These are phyloP conservation scores for Melanitta fusca DNA, from an alignment of 2,797 vertebrate genomes.

Conservation along the genomic window DNA sequence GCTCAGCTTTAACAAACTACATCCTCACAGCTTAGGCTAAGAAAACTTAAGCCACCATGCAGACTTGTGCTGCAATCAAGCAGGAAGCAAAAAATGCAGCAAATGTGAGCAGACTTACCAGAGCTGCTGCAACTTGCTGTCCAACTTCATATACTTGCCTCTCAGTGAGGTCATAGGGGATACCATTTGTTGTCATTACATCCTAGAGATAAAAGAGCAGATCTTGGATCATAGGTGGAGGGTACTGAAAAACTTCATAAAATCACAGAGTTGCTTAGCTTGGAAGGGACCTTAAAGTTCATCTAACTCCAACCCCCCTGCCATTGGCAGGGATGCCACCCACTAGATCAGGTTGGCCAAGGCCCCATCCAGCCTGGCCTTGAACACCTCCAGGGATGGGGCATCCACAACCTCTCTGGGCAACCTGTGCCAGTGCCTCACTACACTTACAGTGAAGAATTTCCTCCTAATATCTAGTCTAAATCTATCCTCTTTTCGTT, in stretches of 20 bases:
- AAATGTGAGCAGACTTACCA: conserved; percentile 83
- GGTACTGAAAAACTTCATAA: background rate
- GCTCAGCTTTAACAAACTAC: background rate
- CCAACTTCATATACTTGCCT: conserved; percentile 88
- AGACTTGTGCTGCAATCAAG: background rate
- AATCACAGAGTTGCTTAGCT: no score
- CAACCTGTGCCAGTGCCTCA: no score
- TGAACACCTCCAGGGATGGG: no score
- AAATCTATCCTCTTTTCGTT: no score
- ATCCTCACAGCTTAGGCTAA: background rate
- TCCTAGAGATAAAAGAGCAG: conserved; percentile 78
- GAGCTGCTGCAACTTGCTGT: conserved; percentile 87
- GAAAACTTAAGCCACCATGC: background rate
- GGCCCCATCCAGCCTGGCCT: no score
- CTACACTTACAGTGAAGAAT: no score
- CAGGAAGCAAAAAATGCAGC: background rate
- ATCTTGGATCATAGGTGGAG: background rate
- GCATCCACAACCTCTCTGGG: no score
- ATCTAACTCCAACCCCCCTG: no score
- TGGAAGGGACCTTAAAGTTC: no score
- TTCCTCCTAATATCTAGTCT: no score
- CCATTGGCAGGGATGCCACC: no score
- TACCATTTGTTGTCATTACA: conserved; percentile 74
- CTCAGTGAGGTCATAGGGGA: conserved; percentile 90
- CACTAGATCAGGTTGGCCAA: no score